A percentile compares a stretch with the other conserved stretches of the same genome.
phyloP scores from a whole-genome alignment of 1,140 invertebrate species.

The Eumeta japonica region DNA sequence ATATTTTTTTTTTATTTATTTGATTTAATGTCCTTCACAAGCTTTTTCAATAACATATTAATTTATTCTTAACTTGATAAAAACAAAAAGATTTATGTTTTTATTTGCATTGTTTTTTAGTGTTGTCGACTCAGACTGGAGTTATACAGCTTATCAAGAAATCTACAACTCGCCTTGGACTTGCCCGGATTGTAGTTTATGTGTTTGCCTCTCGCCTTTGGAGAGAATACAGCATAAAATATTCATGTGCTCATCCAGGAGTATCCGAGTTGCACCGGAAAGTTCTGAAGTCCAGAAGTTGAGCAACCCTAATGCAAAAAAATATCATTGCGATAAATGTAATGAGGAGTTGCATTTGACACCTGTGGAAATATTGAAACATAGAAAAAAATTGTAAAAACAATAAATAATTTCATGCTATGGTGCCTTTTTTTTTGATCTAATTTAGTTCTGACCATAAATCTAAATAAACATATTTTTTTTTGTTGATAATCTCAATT shows the following conservation, averaged over 20 bases:
- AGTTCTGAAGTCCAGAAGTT: slow-evolving; percentile 26
- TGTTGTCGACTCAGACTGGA: slow-evolving; percentile 64
- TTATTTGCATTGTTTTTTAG: slow-evolving; percentile 33
- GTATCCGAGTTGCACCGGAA: slow-evolving; percentile 27
- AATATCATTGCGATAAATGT: slow-evolving; percentile 74
- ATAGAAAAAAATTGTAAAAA: slow-evolving; percentile 64
- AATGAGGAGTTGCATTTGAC: slow-evolving; percentile 69
- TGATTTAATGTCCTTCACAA: slow-evolving; percentile 6
- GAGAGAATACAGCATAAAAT: slow-evolving; percentile 59
- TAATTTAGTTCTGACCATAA: no score
- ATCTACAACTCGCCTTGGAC: slow-evolving; percentile 58
- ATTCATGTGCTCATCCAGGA: slow-evolving; percentile 37
- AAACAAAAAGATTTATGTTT: neutral
- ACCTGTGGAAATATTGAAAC: slow-evolving; percentile 72
- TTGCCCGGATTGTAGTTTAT: slow-evolving; percentile 57
- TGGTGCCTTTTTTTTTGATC: no score
- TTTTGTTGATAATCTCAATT: slow-evolving; percentile 6
- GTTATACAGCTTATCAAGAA: slow-evolving; percentile 56
- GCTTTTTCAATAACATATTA: neutral
- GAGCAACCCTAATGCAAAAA: slow-evolving; percentile 65
- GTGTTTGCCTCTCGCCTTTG: slow-evolving; percentile 56
- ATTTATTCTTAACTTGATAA: neutral
- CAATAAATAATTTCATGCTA: no score
- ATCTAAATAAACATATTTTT: slow-evolving; percentile 5
- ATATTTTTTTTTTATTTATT: no score